Evolutionary conservation across 2,888 invertebrate genomes (phyloP), one percentile per base, ranked within the genome.

Genomic region (Parnassius mnemosyne): DNA sequence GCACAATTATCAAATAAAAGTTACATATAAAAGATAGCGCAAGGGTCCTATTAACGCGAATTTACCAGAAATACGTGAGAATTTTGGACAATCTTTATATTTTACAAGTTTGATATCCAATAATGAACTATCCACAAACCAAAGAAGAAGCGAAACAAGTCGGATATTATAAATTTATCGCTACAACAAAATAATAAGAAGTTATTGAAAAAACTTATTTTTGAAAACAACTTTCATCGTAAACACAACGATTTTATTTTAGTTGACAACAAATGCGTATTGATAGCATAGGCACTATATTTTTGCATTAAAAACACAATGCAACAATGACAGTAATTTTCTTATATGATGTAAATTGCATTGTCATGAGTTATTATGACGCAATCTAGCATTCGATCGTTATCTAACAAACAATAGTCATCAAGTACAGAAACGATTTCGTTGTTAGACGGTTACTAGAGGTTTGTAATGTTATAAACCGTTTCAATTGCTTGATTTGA

Each of bases 281-380:
- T 16, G 47, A 52, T 53, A 47, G 20, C 46, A 20, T 20, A 42
- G 43, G 34, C 43, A 47, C 34, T 41, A n/a, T 53, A 53, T 61
- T 61, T 60, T 54, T 57, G 20, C 49, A 3, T 9, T 12, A 11
- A 47, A 50, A 53, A 16, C 13, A 49, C 61, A 61, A 53, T 57
- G 42, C 46, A 57, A 62, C 57, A 62, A 62, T 62, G 57, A 43
- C 16, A 11, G 61, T 53, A 47, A 57, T 53, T 62, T 53, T 57
- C 62, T 53, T 50, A 61, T 61, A 57, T 49, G 47, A 60, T 61
- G 57, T 53, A 62, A 57, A 62, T 53, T 57, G 57, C 62, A 54
- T 49, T 41, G 60, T 20, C 54, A 54, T 43, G 49, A 43, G 54
- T 20, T 53, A 13, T 43, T 9, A 41, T 62, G 53, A 62, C 50